A percentile compares a stretch with the other conserved stretches of the same genome.
Evolutionary conservation across 2,797 vertebrate species (phyloP).

Genomic region (Miichthys miiuy): DNA sequence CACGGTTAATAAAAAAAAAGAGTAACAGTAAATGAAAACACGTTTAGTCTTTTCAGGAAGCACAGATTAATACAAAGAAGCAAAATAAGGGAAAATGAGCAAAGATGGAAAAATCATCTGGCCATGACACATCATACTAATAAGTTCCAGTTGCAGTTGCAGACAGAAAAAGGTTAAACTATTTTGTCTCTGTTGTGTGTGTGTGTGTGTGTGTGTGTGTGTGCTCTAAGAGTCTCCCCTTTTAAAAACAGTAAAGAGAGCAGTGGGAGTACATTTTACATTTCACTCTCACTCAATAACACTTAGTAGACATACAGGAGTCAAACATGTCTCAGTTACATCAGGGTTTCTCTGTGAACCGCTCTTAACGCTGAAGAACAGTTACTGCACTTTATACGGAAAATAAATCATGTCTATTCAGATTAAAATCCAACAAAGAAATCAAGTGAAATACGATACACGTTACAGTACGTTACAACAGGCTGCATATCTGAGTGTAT

Average conservation of each 20-base stretch:
- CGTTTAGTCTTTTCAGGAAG: conserved; percentile 30
- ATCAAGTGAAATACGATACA: neutral
- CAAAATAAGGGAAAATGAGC: conserved; percentile 31
- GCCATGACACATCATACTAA: conserved; percentile 10
- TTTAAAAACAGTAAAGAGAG: neutral
- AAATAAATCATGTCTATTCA: neutral
- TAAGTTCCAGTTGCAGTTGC: neutral
- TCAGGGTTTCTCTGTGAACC: neutral
- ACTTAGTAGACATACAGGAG: neutral
- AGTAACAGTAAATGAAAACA: conserved; percentile 24
- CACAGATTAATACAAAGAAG: conserved; percentile 22
- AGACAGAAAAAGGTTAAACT: neutral
- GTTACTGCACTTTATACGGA: neutral
- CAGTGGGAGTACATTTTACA: neutral
- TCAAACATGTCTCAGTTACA: conserved; percentile 1
- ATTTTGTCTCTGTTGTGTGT: neutral
- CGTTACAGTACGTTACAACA: no score
- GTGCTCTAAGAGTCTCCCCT: neutral
- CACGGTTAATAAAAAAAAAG: conserved; percentile 29
- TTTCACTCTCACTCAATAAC: neutral
- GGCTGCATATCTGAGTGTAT: neutral
- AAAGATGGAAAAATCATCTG: conserved; percentile 30
- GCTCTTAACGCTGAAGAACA: neutral
- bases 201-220: no score
- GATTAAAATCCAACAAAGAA: neutral